Evolutionary conservation across 2,797 vertebrate species (phyloP).

Genomic region (Huso huso): DNA sequence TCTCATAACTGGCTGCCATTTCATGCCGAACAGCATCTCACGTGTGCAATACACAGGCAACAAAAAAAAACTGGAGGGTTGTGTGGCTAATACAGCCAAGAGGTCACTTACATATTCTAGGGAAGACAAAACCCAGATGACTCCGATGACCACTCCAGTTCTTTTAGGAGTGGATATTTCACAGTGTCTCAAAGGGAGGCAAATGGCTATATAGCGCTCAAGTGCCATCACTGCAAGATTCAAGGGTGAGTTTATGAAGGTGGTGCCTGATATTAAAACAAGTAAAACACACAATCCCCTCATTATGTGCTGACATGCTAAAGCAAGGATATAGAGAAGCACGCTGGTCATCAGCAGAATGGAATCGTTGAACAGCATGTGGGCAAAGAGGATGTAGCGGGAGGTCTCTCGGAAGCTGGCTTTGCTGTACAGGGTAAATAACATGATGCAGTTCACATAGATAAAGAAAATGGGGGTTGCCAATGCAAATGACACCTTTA

Average conservation of each 20-base stretch:
- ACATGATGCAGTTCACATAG: conserved; percentile 45
- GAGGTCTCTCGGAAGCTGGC: conserved; percentile 33
- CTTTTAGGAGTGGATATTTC: background rate
- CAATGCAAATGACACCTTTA: conserved; percentile 19
- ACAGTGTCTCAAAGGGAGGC: conserved; percentile 32
- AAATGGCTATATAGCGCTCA: conserved; percentile 51
- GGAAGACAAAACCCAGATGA: background rate
- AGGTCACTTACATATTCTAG: background rate
- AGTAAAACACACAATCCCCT: conserved; percentile 33
- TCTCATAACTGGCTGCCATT: background rate
- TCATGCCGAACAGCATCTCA: conserved; percentile 11
- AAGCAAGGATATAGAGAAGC: conserved; percentile 19
- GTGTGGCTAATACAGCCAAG: background rate
- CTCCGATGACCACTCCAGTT: background rate
- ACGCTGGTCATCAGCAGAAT: conserved; percentile 23
- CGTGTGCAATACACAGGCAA: background rate
- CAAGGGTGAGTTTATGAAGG: conserved; percentile 32
- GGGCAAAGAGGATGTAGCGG: conserved; percentile 45
- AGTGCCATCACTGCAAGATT: conserved; percentile 53
- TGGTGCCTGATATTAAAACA: conserved; percentile 3
- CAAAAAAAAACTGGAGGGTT: background rate
- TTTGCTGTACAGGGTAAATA: conserved; percentile 42
- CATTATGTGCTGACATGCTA: conserved; percentile 5
- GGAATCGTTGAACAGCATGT: conserved; percentile 48
- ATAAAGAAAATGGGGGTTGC: conserved; percentile 30